phyloP scores from a whole-genome alignment of 2,797 vertebrate species.

The Buceros bicornis region DNA sequence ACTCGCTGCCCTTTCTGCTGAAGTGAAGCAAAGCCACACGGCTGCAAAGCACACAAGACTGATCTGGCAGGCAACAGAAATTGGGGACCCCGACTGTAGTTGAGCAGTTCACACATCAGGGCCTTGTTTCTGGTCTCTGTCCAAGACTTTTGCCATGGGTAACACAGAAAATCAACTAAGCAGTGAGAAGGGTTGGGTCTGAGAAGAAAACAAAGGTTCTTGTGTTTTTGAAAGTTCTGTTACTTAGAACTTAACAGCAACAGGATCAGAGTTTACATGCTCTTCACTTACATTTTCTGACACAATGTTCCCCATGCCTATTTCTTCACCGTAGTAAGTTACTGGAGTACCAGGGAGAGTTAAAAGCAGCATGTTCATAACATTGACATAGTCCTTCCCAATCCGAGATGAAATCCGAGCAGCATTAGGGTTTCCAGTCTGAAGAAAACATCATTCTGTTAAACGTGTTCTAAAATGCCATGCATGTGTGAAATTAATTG shows the following conservation, averaged over 20 bases:
- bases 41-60: neutral
- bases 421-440: constrained; percentile 90
- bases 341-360: constrained; percentile 94
- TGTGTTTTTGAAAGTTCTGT: neutral
- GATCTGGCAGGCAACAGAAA: neutral
- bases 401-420: constrained; percentile 88
- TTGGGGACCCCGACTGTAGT: neutral
- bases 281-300: constrained; percentile 78
- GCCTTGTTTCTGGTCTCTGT: neutral
- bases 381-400: constrained; percentile 82
- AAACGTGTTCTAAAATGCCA: neutral
- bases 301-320: constrained; percentile 89
- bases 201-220: neutral
- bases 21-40: neutral
- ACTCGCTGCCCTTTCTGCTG: neutral
- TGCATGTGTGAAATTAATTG: neutral
- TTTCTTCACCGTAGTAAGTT: constrained; percentile 98
- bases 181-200: neutral
- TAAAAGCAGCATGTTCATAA: constrained; percentile 94
- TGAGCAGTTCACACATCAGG: neutral
- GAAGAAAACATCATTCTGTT: constrained; percentile 14
- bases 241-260: neutral
- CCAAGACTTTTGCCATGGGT: neutral
- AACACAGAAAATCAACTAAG: neutral
- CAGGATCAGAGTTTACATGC: constrained; percentile 70